These are phyloP conservation scores for Pipa parva DNA, from an alignment of 2,113 vertebrate species.

Conservation along the genomic window DNA sequence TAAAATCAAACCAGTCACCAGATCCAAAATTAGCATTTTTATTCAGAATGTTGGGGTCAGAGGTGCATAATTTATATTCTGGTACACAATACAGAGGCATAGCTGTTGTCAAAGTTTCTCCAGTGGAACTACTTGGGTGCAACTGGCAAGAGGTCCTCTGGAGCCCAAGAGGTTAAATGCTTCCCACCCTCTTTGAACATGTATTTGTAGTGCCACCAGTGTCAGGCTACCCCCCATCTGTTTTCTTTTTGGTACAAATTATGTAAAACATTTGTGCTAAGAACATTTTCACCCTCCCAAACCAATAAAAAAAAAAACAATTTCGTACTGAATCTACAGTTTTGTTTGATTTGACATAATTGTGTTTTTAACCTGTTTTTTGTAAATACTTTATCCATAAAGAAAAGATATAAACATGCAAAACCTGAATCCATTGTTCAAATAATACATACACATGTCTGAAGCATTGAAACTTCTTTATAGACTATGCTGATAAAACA, in stretches of 20 bases:
- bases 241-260: slow-evolving; percentile 90
- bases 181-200: slow-evolving; percentile 64
- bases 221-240: slow-evolving; percentile 59
- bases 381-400: slow-evolving; percentile 89
- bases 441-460: slow-evolving; percentile 95
- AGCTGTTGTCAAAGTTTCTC: slow-evolving; percentile 81
- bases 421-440: slow-evolving; percentile 91
- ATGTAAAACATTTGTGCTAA: slow-evolving; percentile 96
- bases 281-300: slow-evolving; percentile 71
- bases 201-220: slow-evolving; percentile 68
- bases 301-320: slow-evolving; percentile 60
- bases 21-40: slow-evolving; percentile 99
- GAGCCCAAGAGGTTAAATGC: slow-evolving; percentile 67
- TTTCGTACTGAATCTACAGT: slow-evolving; percentile 83
- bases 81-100: slow-evolving; percentile 95
- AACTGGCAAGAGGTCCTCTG: background rate
- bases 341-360: slow-evolving; percentile 80
- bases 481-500: slow-evolving; percentile 94
- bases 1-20: slow-evolving; percentile 71
- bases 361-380: slow-evolving; percentile 85
- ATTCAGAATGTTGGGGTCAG: slow-evolving; percentile 96
- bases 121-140: slow-evolving; percentile 48
- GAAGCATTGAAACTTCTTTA: slow-evolving; percentile 88
- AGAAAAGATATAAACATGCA: slow-evolving; percentile 99
- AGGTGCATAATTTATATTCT: slow-evolving; percentile 90